Percentiles rank a stretch among this genome's conserved stretches.
phyloP scores from a whole-genome alignment of 2,797 vertebrate genomes.

The Periparus ater region DNA sequence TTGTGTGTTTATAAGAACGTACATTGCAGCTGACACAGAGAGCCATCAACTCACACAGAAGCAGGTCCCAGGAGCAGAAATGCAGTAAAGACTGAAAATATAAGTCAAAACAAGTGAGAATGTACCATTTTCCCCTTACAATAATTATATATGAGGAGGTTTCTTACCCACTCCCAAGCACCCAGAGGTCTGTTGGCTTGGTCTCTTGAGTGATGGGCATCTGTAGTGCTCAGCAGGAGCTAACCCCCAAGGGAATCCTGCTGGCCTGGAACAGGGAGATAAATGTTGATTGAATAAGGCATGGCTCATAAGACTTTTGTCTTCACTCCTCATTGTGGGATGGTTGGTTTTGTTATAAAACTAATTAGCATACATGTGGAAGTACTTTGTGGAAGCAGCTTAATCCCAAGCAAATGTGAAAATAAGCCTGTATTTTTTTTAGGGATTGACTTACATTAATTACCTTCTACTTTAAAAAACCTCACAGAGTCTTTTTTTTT shows the following conservation, averaged over 20 bases:
- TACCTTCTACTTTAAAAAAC: constrained; percentile 73
- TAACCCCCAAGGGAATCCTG: background rate
- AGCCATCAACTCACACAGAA: background rate
- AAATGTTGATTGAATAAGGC: constrained; percentile 57
- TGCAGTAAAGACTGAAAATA: background rate
- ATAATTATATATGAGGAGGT: background rate
- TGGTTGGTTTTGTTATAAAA: constrained; percentile 66
- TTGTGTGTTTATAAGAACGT: rapidly evolving
- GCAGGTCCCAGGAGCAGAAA: background rate
- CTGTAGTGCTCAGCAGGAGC: background rate
- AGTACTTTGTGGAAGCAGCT: constrained; percentile 72
- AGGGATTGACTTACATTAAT: constrained; percentile 76
- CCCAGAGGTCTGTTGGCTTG: background rate
- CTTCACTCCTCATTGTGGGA: constrained; percentile 54
- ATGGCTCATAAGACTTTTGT: constrained; percentile 67
- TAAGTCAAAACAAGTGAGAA: background rate
- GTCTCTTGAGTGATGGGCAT: background rate
- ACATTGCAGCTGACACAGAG: background rate
- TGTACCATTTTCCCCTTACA: background rate
- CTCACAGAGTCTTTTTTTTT: constrained; percentile 50
- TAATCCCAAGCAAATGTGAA: constrained; percentile 81
- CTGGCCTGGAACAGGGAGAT: constrained; percentile 12
- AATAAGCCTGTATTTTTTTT: constrained; percentile 76
- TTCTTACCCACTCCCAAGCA: background rate
- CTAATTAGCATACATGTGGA: constrained; percentile 77